Evolutionary conservation across 2,797 vertebrate species (phyloP).

Genomic region (Paguma larvata): DNA sequence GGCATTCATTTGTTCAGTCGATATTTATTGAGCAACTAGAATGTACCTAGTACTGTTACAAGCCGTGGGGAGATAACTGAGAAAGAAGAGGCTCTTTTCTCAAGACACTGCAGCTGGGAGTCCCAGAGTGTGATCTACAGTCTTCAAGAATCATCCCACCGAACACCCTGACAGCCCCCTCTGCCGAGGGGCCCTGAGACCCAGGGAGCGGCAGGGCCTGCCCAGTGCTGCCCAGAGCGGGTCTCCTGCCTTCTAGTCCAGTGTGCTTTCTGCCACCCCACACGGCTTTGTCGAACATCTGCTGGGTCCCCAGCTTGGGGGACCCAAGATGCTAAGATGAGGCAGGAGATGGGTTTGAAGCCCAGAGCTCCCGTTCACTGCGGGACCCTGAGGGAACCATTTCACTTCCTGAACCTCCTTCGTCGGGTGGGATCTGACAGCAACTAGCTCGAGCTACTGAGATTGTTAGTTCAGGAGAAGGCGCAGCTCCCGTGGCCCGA

Average conservation of each 20-base stretch:
- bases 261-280: not conserved
- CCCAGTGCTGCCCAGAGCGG: not conserved
- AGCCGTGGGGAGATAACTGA: not conserved
- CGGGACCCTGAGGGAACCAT: not conserved
- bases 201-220: not conserved
- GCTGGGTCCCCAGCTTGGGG: not conserved
- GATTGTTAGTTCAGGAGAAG: not conserved
- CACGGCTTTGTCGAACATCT: not conserved
- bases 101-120: not conserved
- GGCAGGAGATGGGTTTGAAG: not conserved
- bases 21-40: not conserved
- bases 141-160: not conserved
- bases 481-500: not conserved
- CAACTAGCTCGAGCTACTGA: rapidly evolving
- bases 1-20: not conserved
- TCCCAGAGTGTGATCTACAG: not conserved
- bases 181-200: not conserved
- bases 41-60: not conserved
- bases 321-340: not conserved
- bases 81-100: not conserved
- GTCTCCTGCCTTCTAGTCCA: not conserved
- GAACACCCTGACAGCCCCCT: not conserved
- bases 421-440: not conserved
- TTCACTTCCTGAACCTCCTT: not conserved
- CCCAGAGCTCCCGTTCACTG: not conserved